A percentile compares a stretch with the other conserved stretches of the same genome.
Evolutionary conservation across 2,797 vertebrate genomes (phyloP).

Genomic region (Chromis chromis): DNA sequence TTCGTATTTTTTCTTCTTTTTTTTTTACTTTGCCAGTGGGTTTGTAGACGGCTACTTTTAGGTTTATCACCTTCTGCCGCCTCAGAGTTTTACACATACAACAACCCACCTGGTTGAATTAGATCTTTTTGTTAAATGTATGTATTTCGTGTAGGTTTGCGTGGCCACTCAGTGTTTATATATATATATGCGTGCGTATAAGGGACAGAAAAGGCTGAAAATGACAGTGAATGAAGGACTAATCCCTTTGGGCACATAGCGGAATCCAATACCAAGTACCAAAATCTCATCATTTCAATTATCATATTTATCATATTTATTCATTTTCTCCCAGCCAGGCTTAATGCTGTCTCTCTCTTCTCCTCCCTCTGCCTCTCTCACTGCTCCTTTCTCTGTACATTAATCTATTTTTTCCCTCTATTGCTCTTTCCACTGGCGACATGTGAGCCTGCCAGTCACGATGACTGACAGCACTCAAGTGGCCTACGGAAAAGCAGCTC

Average conservation of each 20-base stretch:
- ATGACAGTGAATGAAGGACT: slow-evolving; percentile 81
- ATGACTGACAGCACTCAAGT: slow-evolving; percentile 86
- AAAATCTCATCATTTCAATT: slow-evolving; percentile 86
- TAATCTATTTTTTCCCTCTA: slow-evolving; percentile 79
- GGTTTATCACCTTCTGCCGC: slow-evolving; percentile 57
- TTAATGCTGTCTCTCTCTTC: slow-evolving; percentile 73
- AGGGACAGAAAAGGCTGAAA: slow-evolving; percentile 59
- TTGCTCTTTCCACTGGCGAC: slow-evolving; percentile 77
- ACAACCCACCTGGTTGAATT: slow-evolving; percentile 43
- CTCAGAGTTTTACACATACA: slow-evolving; percentile 60
- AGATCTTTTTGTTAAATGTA: slow-evolving; percentile 42
- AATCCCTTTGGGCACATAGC: slow-evolving; percentile 78
- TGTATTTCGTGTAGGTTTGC: slow-evolving; percentile 45
- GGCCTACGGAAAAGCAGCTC: slow-evolving; percentile 80
- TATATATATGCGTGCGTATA: slow-evolving; percentile 17
- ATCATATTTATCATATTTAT: slow-evolving; percentile 87
- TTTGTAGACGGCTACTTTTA: slow-evolving; percentile 59
- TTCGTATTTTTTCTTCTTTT: slow-evolving; percentile 17
- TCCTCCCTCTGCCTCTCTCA: slow-evolving; percentile 46
- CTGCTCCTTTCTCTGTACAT: slow-evolving; percentile 72
- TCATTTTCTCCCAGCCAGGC: slow-evolving; percentile 77
- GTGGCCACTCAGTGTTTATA: slow-evolving; percentile 24
- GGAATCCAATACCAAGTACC: slow-evolving; percentile 78
- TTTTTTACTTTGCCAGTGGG: slow-evolving; percentile 48
- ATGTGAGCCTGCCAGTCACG: slow-evolving; percentile 80